Conservation (phyloP, 2,888 invertebrate species). For the Cerceris ruficornis region DNA sequence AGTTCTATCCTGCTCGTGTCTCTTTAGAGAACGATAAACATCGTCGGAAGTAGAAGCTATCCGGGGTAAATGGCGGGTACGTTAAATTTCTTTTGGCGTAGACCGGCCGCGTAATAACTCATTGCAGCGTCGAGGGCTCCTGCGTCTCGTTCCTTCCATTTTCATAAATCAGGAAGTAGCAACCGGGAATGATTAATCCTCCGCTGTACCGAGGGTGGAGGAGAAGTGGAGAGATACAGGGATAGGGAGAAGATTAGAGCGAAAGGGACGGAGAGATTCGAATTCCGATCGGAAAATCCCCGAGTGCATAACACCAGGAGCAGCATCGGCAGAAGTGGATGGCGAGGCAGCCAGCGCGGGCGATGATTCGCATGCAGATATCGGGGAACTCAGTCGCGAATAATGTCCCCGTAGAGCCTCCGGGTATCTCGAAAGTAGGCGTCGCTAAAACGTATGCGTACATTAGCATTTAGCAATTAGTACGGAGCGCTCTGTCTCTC, state of each 20-base stretch:
- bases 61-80: not conserved
- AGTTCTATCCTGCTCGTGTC: no score
- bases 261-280: constrained; percentile 20
- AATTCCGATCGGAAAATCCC: constrained; percentile 49
- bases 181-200: constrained; percentile 57
- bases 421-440: constrained; percentile 60
- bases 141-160: constrained; percentile 31
- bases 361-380: constrained; percentile 43
- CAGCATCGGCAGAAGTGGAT: constrained; percentile 36
- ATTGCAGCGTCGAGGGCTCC: constrained; percentile 6
- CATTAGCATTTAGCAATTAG: constrained; percentile 75
- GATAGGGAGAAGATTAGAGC: no score
- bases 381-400: constrained; percentile 41
- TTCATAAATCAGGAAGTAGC: constrained; percentile 59
- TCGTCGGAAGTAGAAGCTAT: not conserved
- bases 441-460: constrained; percentile 65
- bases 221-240: no score
- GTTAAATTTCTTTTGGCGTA: not conserved
- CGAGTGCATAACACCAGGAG: constrained; percentile 37
- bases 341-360: constrained; percentile 28
- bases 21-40: not conserved
- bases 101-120: constrained; percentile 11
- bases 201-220: not conserved
- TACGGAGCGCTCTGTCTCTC: constrained; percentile 39
- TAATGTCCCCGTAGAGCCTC: constrained; percentile 38